Evolutionary conservation across 2,888 invertebrate genomes (phyloP).

Genomic region (Trachelus troglodyta): DNA sequence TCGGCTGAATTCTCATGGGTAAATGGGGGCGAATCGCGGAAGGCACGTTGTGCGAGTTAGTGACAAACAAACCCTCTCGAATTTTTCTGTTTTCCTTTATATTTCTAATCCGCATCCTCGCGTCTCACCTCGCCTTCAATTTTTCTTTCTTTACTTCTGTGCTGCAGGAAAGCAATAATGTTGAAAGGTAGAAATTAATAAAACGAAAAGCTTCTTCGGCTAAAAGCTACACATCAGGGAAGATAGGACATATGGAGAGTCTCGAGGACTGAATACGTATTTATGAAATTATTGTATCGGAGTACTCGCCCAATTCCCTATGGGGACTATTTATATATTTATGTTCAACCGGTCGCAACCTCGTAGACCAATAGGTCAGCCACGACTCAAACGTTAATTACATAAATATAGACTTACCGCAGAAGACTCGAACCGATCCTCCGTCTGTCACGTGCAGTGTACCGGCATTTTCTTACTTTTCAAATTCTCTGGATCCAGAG

Average conservation of each 20-base stretch:
- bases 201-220: background rate
- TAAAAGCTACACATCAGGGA: background rate
- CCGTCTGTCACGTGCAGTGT: constrained; percentile 54
- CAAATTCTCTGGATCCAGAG: background rate
- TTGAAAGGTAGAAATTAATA: background rate
- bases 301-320: background rate
- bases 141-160: background rate
- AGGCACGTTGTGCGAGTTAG: background rate
- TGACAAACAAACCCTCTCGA: background rate
- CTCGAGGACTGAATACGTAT: background rate
- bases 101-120: background rate
- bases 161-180: background rate
- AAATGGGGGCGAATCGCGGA: background rate
- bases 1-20: background rate
- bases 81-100: background rate
- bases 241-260: background rate
- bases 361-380: background rate
- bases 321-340: background rate
- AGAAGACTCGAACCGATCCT: constrained; percentile 47
- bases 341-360: background rate
- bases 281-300: background rate
- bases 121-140: background rate
- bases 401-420: constrained; percentile 34
- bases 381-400: background rate
- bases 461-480: constrained; percentile 42